A percentile compares a stretch with the other conserved stretches of the same genome.
These are phyloP conservation scores for Perithous albicinctus DNA, from an alignment of 2,888 invertebrate species.

Conservation along the genomic window DNA sequence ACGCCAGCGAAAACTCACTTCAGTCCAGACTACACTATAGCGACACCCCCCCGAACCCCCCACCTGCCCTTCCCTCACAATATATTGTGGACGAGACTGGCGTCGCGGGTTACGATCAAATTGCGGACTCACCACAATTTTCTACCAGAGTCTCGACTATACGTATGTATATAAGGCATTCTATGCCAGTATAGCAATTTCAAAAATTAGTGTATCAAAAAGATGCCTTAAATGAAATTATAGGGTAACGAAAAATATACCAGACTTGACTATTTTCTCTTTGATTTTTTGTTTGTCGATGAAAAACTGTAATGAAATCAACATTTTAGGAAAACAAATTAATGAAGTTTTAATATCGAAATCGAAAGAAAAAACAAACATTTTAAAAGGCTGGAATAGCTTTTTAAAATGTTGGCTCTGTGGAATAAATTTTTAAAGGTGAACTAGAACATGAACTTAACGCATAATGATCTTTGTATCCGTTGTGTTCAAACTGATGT, in stretches of 20 bases:
- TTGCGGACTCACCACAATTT: conserved; percentile 46
- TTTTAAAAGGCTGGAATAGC: background rate
- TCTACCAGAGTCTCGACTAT: conserved; percentile 10
- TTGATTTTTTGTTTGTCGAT: too few relatives aligned
- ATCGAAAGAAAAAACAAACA: background rate
- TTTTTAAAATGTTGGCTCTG: too few relatives aligned
- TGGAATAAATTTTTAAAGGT: too few relatives aligned
- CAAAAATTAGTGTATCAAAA: too few relatives aligned
- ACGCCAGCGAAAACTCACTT: conserved; percentile 60
- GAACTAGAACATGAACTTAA: too few relatives aligned
- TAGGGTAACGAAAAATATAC: background rate
- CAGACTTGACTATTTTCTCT: background rate
- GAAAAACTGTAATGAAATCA: background rate
- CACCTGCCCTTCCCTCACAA: too few relatives aligned
- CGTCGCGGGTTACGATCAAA: conserved; percentile 50
- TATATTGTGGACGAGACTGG: conserved; percentile 7
- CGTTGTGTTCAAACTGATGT: too few relatives aligned
- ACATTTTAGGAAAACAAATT: background rate
- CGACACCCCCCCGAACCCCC: conserved; percentile 3
- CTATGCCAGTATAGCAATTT: background rate
- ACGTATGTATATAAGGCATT: background rate
- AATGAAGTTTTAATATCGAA: background rate
- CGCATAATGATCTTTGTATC: too few relatives aligned
- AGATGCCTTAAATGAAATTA: background rate
- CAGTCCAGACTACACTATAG: conserved; percentile 28